These are phyloP conservation scores for Acrobasis repandana DNA, from an alignment of 2,888 invertebrate species.

Conservation along the genomic window DNA sequence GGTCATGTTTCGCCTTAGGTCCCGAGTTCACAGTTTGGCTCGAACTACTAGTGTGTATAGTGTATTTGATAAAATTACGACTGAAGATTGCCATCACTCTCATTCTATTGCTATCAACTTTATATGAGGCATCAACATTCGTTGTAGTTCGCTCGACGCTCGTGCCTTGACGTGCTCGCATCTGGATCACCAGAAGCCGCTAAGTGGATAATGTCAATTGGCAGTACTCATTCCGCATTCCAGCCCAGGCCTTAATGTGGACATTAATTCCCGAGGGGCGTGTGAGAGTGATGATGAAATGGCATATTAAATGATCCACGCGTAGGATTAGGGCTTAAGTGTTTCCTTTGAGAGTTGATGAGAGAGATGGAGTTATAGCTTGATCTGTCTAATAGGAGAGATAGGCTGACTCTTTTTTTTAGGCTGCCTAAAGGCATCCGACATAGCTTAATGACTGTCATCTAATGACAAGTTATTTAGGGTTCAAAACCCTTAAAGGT, in stretches of 20 bases:
- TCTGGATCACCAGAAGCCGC: conserved; percentile 52
- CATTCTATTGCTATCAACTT: no score
- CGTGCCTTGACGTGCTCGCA: not conserved
- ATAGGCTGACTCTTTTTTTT: no score
- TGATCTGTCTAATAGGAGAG: not conserved
- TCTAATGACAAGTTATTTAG: no score
- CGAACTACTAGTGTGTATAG: no score
- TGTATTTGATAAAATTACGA: no score
- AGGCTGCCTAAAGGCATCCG: no score
- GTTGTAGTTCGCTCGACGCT: not conserved
- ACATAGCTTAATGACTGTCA: no score
- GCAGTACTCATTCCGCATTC: conserved; percentile 77
- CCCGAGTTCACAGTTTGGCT: no score
- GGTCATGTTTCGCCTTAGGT: no score
- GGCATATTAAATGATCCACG: conserved; percentile 32
- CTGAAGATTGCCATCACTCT: no score
- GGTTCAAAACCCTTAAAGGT: no score
- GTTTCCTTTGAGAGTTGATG: conserved; percentile 1
- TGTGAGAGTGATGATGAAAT: conserved; percentile 38
- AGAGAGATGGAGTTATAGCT: not conserved
- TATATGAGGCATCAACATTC: no score
- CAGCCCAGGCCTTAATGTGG: conserved; percentile 62
- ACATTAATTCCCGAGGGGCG: conserved; percentile 61
- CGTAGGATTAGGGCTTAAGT: conserved; percentile 25
- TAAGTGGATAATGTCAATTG: conserved; percentile 80